A percentile compares a stretch with the other conserved stretches of the same genome.
phyloP scores from a whole-genome alignment of 2,113 vertebrate species.

The Pelobates fuscus region DNA sequence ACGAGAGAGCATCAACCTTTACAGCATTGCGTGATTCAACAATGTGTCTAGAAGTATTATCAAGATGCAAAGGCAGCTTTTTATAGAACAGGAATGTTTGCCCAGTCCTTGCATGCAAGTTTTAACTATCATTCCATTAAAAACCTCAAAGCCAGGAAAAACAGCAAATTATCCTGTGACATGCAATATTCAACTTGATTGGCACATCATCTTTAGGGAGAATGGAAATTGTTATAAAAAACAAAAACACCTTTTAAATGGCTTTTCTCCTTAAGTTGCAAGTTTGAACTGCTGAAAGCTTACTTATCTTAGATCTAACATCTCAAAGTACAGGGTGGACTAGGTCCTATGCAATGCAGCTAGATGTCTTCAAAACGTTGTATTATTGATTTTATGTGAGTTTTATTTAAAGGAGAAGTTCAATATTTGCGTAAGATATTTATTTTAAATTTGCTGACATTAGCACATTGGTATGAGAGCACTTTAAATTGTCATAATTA shows the following conservation, averaged over 20 bases:
- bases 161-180: constrained; percentile 46
- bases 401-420: too few species aligned
- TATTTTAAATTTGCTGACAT: too few species aligned
- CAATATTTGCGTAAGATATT: too few species aligned
- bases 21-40: constrained; percentile 35
- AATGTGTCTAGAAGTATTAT: constrained; percentile 18
- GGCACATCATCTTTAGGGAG: constrained; percentile 26
- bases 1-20: background rate
- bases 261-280: constrained; percentile 9
- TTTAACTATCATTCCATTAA: constrained; percentile 46
- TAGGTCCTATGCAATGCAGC: background rate
- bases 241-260: constrained; percentile 39
- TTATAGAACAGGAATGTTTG: constrained; percentile 20
- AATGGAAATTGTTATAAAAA: constrained; percentile 43
- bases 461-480: too few species aligned
- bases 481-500: too few species aligned
- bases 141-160: constrained; percentile 35
- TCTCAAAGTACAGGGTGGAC: background rate
- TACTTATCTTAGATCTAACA: constrained; percentile 29
- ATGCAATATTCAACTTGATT: constrained; percentile 39
- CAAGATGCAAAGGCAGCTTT: constrained; percentile 36
- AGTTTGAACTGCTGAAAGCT: background rate
- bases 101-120: constrained; percentile 37
- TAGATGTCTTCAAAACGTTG: background rate
- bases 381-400: background rate